Evolutionary conservation across 2,888 invertebrate species (phyloP).

Genomic region (Mellilla xanthometata): DNA sequence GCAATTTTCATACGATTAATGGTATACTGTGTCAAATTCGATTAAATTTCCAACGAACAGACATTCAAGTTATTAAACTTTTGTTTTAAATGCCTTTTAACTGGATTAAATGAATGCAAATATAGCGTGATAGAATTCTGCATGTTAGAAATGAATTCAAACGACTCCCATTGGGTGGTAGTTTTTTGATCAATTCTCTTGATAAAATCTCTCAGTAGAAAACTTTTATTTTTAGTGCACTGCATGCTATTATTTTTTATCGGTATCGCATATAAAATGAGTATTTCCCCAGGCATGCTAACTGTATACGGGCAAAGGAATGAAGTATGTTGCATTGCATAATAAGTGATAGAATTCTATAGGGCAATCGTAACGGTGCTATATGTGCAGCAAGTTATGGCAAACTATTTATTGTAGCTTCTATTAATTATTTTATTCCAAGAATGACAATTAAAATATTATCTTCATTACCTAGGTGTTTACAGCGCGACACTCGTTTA

Average conservation of each 20-base stretch:
- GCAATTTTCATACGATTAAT: constrained; percentile 3
- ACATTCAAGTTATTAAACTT: constrained; percentile 5
- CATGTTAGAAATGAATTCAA: constrained; percentile 35
- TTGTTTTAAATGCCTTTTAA: constrained; percentile 17
- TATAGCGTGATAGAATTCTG: constrained; percentile 42
- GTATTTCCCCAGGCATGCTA: constrained; percentile 25
- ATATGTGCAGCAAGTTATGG: no score
- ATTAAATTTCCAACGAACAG: constrained; percentile 18
- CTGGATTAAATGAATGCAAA: constrained; percentile 23
- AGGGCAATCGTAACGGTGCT: background rate
- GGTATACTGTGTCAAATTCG: background rate
- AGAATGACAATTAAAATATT: background rate
- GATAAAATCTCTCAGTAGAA: constrained; percentile 22
- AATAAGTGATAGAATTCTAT: background rate
- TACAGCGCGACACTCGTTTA: constrained; percentile 7
- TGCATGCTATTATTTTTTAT: constrained; percentile 25
- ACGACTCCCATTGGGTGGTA: constrained; percentile 28
- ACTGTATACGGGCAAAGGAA: constrained; percentile 17
- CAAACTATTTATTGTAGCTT: no score
- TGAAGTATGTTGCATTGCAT: constrained; percentile 1
- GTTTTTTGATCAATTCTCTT: constrained; percentile 24
- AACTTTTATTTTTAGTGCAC: constrained; percentile 12
- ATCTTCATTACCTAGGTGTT: background rate
- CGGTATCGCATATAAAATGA: constrained; percentile 17
- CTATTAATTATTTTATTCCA: no score